These are phyloP conservation scores for Pycnomerus fuliginosus DNA, from an alignment of 2,888 invertebrate species.

Conservation along the genomic window DNA sequence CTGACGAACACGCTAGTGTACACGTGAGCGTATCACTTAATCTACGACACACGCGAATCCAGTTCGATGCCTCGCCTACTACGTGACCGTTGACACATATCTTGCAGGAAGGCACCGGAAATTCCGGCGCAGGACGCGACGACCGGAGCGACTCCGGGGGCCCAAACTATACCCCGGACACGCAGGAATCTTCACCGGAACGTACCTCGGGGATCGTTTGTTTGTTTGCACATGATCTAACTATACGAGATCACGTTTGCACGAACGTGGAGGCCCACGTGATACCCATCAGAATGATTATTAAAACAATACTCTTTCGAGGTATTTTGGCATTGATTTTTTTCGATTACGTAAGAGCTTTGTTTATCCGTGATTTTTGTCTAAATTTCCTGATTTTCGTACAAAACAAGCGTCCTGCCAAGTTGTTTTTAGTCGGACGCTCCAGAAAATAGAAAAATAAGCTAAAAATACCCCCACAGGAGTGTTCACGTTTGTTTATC, in stretches of 20 bases:
- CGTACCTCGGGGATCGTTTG: constrained; percentile 33
- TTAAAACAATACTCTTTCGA: constrained; percentile 29
- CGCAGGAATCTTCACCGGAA: constrained; percentile 5
- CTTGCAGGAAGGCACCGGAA: constrained; percentile 1
- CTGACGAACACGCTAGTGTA: constrained; percentile 42
- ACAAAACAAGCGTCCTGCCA: no score
- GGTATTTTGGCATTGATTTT: no score
- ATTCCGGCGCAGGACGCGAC: background rate
- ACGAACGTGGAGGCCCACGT: constrained; percentile 52
- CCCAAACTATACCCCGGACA: background rate
- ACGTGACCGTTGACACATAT: constrained; percentile 31
- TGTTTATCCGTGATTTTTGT: no score
- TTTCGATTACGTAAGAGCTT: no score
- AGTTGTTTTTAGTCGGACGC: no score
- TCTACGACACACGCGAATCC: constrained; percentile 20
- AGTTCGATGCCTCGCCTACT: constrained; percentile 23
- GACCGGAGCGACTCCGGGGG: constrained; percentile 1
- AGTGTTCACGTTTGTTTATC: no score
- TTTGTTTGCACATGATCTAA: constrained; percentile 40
- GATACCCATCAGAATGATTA: constrained; percentile 38
- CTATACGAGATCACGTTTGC: constrained; percentile 48
- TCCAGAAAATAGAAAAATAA: no score
- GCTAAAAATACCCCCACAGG: no score
- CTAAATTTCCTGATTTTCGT: no score
- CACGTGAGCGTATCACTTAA: constrained; percentile 41